These are phyloP conservation scores for Coregonus sp. DNA, from an alignment of 2,797 vertebrate species.

Conservation along the genomic window DNA sequence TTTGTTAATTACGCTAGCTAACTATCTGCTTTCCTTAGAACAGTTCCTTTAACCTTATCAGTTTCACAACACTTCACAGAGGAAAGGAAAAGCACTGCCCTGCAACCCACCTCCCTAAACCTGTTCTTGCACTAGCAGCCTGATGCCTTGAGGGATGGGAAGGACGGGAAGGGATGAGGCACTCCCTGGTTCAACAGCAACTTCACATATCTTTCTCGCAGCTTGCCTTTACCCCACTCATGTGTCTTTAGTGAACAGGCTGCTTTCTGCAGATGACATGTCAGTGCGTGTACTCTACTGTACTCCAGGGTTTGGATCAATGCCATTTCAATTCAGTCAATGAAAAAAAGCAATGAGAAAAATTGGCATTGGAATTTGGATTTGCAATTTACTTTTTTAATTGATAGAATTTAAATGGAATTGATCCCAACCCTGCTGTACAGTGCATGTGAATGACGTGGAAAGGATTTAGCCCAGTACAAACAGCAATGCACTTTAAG, in stretches of 20 bases:
- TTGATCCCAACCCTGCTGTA: neutral
- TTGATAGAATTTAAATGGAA: neutral
- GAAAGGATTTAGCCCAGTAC: slow-evolving; percentile 35
- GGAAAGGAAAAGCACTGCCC: slow-evolving; percentile 25
- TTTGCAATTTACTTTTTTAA: neutral
- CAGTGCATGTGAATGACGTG: slow-evolving; percentile 7
- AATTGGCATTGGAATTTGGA: neutral
- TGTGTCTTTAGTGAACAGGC: neutral
- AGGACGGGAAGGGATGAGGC: neutral
- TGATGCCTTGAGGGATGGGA: slow-evolving; percentile 25
- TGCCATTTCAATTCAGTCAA: neutral
- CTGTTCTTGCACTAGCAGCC: slow-evolving; percentile 28
- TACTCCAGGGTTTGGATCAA: neutral
- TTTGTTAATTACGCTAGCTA: neutral
- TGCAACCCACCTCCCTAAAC: slow-evolving; percentile 37
- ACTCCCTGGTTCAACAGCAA: neutral
- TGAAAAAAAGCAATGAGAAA: neutral
- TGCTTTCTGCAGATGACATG: neutral
- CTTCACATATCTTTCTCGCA: neutral
- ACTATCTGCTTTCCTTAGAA: slow-evolving; percentile 11
- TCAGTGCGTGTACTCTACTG: neutral
- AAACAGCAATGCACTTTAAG: slow-evolving; percentile 38
- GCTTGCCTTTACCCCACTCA: neutral
- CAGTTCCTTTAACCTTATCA: slow-evolving; percentile 22
- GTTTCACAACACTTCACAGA: slow-evolving; percentile 42